Evolutionary conservation across 1,140 invertebrate genomes (phyloP), one percentile per base, ranked within the genome.

Genomic region (Rhagoletis pomonella): DNA sequence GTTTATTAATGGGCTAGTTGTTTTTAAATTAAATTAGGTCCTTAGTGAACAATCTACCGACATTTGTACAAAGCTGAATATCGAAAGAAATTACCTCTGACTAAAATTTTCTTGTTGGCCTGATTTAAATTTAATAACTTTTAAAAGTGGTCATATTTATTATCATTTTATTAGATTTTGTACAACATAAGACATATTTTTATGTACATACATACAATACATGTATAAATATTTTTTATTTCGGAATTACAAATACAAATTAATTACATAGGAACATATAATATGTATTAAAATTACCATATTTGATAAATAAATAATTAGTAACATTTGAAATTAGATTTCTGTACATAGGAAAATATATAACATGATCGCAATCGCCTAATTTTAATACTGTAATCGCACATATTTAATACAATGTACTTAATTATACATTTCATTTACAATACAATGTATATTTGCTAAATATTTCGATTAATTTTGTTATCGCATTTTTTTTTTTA

Each of bases 341-440:
- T 19, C 42, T 67, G 29, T 73, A 73, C 67, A 81, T 55, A 9
- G n/a, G n/a, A 10, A 4, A 10, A 55, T 29, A 4, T 14, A 55
- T 4, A n/a, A 19, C 39, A 73, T 73, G n/a, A 73, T 47, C n/a
- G 73, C 73, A 81, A 55, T 81, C 17, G 50, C 44, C 73, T 81
- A 81, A 81, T 58, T 77, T 81, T 81, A 81, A 81, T 81, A 81
- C 73, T 81, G 73, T 58, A 81, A 55, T 47, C 73, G n/a, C 47
- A 55, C 73, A 81, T 81, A 19, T 50, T 77, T 81, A 44, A 55
- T 14, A 7, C n/a, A 55, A 81, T 17, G 6, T 42, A 19, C 9
- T 69, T 29, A 29, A 29, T 29, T 69, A 44, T 69, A 10, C 1
- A 29, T 1, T 29, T 29, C 29, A 42, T 42, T 14, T 69, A 9